Conservation (phyloP, 2,113 vertebrate genomes). For the Muntiacus muntjak region DNA sequence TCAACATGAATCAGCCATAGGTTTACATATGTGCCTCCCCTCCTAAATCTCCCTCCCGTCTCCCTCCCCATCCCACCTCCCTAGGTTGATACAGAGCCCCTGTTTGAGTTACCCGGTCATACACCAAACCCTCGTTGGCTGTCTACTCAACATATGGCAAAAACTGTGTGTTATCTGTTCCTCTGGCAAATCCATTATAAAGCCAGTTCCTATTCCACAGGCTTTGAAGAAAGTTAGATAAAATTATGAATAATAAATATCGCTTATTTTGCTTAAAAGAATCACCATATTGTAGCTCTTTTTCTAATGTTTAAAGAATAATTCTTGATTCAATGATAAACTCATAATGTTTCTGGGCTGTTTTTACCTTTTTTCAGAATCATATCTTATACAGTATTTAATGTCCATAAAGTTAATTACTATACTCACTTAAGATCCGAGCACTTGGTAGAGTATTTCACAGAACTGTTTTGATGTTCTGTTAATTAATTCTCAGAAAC, state of each 20-base stretch:
- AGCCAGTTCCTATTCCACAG: background rate
- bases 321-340: conserved; percentile 17
- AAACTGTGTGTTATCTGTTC: background rate
- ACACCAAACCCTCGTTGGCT: background rate
- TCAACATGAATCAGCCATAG: background rate
- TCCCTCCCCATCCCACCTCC: background rate
- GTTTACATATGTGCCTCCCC: background rate
- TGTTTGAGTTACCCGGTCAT: background rate
- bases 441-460: conserved; percentile 52
- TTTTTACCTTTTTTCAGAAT: conserved; percentile 52
- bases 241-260: background rate
- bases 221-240: background rate
- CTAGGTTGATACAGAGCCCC: background rate
- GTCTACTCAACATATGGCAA: background rate
- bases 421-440: conserved; percentile 28
- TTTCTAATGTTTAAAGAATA: background rate
- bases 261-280: background rate
- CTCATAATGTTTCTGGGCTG: conserved; percentile 15
- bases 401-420: conserved; percentile 54
- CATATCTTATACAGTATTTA: background rate
- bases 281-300: background rate
- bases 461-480: conserved; percentile 1
- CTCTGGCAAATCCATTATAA: background rate
- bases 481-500: conserved; percentile 47
- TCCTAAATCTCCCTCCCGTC: background rate